Evolutionary conservation across 2,888 invertebrate species (phyloP), one percentile per base, ranked within the genome.

Genomic region (Catocala sponsa): DNA sequence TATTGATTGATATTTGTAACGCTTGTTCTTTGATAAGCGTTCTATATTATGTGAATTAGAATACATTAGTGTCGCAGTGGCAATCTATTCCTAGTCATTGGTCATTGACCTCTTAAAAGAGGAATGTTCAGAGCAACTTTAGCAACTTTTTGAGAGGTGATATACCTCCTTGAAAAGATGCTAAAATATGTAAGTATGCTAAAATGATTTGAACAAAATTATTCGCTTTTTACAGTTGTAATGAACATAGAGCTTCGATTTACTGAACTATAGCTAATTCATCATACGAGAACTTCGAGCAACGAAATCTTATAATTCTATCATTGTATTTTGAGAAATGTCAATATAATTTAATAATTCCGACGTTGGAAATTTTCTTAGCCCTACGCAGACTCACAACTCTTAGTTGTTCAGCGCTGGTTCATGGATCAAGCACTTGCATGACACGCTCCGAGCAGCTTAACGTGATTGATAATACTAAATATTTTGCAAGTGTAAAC

Each of bases 1-100:
- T 46, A 61, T 73, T 73, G 69, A 55, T 68, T 63, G 70, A 61
- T 66, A 55, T 65, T 48, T 54, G 12, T 48, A 53, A 42, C 53
- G 59, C 59, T 59, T 59, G 41, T 48, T 25, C 10, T 46, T 9
- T 25, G 4, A 15, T 46, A 9, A 46, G 46, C 15, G 46, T 13
- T 15, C 15, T 35, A 33, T 9, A n/a, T 48, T 48, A n/a, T 48
- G 47, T 42, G 48, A 59, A 53, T 59, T 43, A 48, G 12, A 54
- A 53, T 13, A 48, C 12, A 35, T 46, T 59, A 33, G n/a, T 42
- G 15, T 46, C 15, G 33, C 35, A 15, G 38, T 43, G 15, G 35
- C 44, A 25, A 25, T 44, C 42, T 43, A 54, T 59, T 54, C 53
- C 54, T 59, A 59, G 59, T 59, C 54, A 54, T 43, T 41, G 46